Evolutionary conservation across 2,888 invertebrate genomes (phyloP).

Genomic region (Eupithecia exiguata): DNA sequence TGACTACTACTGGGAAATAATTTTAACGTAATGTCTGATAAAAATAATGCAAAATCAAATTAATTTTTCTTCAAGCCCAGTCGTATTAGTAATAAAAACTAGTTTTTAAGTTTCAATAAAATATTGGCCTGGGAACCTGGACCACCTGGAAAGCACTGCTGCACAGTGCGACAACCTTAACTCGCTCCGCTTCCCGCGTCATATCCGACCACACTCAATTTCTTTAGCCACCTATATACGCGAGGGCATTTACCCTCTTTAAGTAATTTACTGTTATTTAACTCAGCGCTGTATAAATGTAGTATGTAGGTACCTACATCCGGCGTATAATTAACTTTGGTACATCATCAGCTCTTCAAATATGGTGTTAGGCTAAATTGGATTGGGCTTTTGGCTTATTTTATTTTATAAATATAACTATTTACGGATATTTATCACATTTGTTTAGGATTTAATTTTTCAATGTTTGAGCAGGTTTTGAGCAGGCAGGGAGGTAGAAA

Average conservation of each 20-base stretch:
- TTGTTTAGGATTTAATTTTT: no score
- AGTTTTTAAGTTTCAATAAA: no score
- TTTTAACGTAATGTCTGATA: no score
- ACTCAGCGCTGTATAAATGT: conserved; percentile 29
- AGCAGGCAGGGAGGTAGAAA: no score
- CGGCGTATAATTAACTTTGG: conserved; percentile 16
- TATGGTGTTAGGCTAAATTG: conserved; percentile 10
- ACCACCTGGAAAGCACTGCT: no score
- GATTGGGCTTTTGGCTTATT: neutral
- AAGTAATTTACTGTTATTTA: conserved; percentile 36
- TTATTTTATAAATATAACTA: neutral
- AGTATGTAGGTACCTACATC: neutral
- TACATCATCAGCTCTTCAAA: conserved; percentile 23
- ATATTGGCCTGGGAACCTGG: no score
- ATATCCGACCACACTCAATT: conserved; percentile 7
- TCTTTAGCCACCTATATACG: conserved; percentile 22
- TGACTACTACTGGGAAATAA: no score
- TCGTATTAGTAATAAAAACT: no score
- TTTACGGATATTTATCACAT: neutral
- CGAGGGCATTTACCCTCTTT: conserved; percentile 26
- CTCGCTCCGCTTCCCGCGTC: conserved; percentile 17
- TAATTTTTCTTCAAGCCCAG: no score
- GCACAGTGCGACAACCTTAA: no score
- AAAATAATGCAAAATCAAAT: no score
- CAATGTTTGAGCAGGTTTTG: no score